Base-by-base conservation (phyloP, 2,888 invertebrate genomes). In the Patella pellucida region DNA sequence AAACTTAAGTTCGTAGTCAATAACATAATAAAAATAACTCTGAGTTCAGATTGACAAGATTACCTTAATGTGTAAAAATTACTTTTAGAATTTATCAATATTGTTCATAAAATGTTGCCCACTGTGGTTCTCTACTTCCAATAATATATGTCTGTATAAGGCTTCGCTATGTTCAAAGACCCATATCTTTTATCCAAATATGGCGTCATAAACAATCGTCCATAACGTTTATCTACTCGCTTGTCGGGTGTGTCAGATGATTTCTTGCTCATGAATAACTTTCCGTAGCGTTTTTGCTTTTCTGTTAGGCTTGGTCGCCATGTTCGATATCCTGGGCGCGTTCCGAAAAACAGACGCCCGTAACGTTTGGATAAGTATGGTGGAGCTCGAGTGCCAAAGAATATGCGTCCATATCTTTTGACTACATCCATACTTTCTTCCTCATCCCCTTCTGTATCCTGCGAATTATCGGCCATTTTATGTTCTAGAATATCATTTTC, bases 131-230 rank as follows among this genome's bases (percentile, higher is more conserved):
- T 14, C 15, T 19, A 62, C 23, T 62, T 62, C 62, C 62, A 62
- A 12, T 19, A 62, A 19, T 62, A 62, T 19, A 19, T n/a, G 7
- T n/a, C 12, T 9, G 62, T 19, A 1, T n/a, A 62, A 12, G 62
- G 62, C 23, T 19, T 62, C 9, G 19, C 62, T 19, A 62, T 62
- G 9, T 23, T 62, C 7, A 62, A 62, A 62, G 62, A n/a, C 7
- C 19, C 62, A 62, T 62, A 62, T 62, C 62, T 62, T 62, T 62
- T 62, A 62, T 62, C 62, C 12, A 62, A 62, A 62, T 62, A 62
- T 12, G 62, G 62, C 23, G 19, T 62, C 62, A 62, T 62, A 23
- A 62, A 62, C 19, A 62, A 7, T 62, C 62, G 7, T n/a, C 62
- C 62, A 23, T 62, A 62, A 11, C 62, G n/a, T 62, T 62, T 62